Percentiles rank a stretch among this genome's conserved stretches.
Evolutionary conservation across 2,797 vertebrate species (phyloP).

Genomic region (Characodon lateralis): DNA sequence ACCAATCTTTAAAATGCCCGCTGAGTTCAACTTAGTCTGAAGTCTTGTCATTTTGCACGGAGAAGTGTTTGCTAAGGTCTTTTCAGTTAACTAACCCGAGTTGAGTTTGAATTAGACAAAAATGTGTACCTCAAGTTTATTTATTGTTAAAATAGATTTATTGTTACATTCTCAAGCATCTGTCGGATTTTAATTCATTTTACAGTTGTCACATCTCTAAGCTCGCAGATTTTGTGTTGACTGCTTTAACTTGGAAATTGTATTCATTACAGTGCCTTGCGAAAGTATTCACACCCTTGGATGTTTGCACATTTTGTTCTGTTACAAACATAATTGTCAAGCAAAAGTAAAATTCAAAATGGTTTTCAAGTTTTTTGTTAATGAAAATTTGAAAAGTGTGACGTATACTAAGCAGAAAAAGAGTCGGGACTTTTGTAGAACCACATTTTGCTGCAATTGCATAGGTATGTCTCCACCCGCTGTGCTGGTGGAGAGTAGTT

Average conservation of each 20-base stretch:
- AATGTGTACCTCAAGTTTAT: background rate
- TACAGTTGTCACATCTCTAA: background rate
- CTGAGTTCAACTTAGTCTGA: conserved; percentile 81
- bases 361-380: background rate
- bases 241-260: background rate
- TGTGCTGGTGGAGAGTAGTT: too few relatives aligned
- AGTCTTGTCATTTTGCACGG: conserved; percentile 84
- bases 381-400: background rate
- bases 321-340: background rate
- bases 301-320: background rate
- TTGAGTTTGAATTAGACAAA: conserved; percentile 34
- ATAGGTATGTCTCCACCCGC: too few relatives aligned
- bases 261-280: background rate
- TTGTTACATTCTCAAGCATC: background rate
- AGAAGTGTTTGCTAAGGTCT: conserved; percentile 86
- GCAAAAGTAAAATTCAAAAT: background rate
- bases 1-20: conserved; percentile 88
- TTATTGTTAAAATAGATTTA: background rate
- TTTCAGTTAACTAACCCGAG: conserved; percentile 84
- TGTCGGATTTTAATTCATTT: background rate
- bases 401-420: background rate
- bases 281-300: background rate
- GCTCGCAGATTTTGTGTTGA: conserved; percentile 7
- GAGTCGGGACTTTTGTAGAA: background rate
- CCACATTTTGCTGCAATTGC: too few relatives aligned